These are phyloP conservation scores for Muraenolepis orangiensis DNA, from an alignment of 2,797 vertebrate species.

Conservation along the genomic window DNA sequence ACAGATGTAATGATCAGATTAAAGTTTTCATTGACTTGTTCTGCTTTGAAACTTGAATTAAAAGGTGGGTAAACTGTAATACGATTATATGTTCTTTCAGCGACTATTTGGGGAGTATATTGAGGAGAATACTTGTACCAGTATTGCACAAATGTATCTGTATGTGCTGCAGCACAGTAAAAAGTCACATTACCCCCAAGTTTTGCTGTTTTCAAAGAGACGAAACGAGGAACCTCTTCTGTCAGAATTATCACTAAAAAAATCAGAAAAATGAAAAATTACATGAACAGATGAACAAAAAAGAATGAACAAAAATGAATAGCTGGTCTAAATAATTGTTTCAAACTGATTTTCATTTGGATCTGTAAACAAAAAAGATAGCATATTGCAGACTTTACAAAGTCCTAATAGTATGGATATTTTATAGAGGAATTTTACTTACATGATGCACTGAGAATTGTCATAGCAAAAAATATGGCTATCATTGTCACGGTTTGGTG, in stretches of 20 bases:
- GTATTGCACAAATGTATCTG: not conserved
- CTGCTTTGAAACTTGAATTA: not conserved
- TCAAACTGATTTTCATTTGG: not conserved
- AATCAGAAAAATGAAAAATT: not conserved
- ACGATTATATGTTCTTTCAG: not conserved
- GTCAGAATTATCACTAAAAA: not conserved
- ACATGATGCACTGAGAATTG: not conserved
- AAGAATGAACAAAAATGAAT: not conserved
- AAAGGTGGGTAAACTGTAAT: not conserved
- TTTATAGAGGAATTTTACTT: conserved; percentile 2
- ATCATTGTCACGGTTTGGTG: not conserved
- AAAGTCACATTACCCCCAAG: not conserved
- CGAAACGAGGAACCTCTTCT: not conserved
- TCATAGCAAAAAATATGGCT: not conserved
- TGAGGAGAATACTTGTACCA: not conserved
- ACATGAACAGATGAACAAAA: no score
- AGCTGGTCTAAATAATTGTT: not conserved
- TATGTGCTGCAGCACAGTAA: not conserved
- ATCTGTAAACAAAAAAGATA: not conserved
- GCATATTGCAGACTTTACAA: not conserved
- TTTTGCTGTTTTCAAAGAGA: not conserved
- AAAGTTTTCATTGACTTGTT: not conserved
- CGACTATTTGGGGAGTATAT: not conserved
- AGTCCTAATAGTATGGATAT: not conserved
- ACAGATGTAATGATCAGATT: not conserved